phyloP scores from a whole-genome alignment of 2,113 vertebrate genomes.

The Ictalurus punctatus region DNA sequence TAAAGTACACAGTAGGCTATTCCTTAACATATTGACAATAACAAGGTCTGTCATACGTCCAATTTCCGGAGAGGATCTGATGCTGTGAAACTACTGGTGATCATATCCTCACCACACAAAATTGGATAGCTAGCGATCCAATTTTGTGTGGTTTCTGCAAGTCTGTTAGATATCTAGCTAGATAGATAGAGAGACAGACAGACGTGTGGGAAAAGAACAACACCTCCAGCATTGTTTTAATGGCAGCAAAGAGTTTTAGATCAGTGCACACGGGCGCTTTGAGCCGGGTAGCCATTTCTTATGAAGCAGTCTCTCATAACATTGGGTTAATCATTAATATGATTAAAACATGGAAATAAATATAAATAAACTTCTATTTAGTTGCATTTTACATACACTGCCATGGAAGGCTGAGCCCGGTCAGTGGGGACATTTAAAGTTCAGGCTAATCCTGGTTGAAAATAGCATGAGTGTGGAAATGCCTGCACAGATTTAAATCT shows the following conservation, averaged over 20 bases:
- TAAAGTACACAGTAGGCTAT: not conserved
- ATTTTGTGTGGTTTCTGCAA: too few relatives aligned
- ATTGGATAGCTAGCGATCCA: too few relatives aligned
- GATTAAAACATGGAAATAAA: not conserved
- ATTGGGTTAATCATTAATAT: not conserved
- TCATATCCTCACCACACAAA: too few relatives aligned
- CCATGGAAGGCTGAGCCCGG: not conserved
- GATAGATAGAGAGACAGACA: too few relatives aligned
- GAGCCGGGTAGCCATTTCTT: not conserved
- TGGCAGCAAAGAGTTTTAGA: slow-evolving; percentile 57
- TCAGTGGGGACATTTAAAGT: not conserved
- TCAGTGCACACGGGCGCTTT: not conserved
- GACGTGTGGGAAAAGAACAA: not conserved
- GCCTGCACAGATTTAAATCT: not conserved
- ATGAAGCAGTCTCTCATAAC: not conserved
- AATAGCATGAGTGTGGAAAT: not conserved
- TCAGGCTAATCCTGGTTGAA: not conserved
- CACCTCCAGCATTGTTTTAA: slow-evolving; percentile 8
- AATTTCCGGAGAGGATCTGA: too few relatives aligned
- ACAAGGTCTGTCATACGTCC: not conserved
- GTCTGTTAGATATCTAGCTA: too few relatives aligned
- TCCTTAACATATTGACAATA: not conserved
- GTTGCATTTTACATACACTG: not conserved
- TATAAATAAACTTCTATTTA: not conserved
- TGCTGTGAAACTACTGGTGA: not conserved